Percentiles rank a stretch among this genome's conserved stretches.
phyloP scores from a whole-genome alignment of 1,140 invertebrate species.

The Pogonus chalceus region DNA sequence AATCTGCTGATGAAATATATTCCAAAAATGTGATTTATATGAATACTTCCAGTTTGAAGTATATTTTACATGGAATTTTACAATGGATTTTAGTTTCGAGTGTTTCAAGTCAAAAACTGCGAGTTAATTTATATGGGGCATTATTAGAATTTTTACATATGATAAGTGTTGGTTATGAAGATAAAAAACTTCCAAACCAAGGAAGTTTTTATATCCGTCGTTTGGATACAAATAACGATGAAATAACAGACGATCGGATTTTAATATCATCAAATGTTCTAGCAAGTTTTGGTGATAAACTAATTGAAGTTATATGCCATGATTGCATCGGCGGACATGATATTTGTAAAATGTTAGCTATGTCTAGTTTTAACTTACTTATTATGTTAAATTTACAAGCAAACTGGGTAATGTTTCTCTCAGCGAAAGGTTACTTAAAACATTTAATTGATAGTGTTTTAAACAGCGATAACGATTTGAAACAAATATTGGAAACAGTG shows the following conservation, averaged over 20 bases:
- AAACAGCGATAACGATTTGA: conserved; percentile 62
- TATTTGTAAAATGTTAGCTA: conserved; percentile 76
- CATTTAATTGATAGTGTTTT: conserved; percentile 71
- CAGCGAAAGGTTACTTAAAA: conserved; percentile 71
- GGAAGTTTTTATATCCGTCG: conserved; percentile 42
- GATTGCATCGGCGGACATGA: conserved; percentile 83
- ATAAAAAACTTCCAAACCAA: conserved; percentile 23
- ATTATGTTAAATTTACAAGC: conserved; percentile 63
- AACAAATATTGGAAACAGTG: conserved; percentile 54
- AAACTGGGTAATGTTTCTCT: conserved; percentile 63
- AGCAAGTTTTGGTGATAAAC: conserved; percentile 62
- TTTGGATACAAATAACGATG: conserved; percentile 40
- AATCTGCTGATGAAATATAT: background rate
- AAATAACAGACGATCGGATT: conserved; percentile 35
- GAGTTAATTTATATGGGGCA: conserved; percentile 75
- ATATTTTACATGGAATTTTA: conserved; percentile 55
- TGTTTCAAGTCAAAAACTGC: conserved; percentile 60
- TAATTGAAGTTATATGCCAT: conserved; percentile 73
- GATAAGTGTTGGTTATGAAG: conserved; percentile 43
- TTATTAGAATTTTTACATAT: conserved; percentile 68
- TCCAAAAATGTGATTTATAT: conserved; percentile 16
- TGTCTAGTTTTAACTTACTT: conserved; percentile 71
- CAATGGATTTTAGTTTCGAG: conserved; percentile 63
- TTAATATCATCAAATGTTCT: conserved; percentile 43
- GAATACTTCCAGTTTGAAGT: conserved; percentile 41